phyloP scores from a whole-genome alignment of 2,888 invertebrate species.

The Drosophila atroscutellata region DNA sequence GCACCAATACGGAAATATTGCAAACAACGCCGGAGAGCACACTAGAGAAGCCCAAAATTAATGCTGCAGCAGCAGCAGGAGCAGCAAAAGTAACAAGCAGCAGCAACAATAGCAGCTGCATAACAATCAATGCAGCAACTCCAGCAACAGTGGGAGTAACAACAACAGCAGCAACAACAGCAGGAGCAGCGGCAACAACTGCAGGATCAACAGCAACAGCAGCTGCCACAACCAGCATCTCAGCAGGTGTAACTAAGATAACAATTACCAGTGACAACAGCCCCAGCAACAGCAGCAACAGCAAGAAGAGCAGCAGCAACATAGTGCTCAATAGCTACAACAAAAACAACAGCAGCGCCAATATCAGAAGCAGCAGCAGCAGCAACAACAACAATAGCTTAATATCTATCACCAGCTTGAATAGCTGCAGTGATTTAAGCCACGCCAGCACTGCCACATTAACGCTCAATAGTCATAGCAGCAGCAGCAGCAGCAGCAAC shows the following conservation, averaged over 20 bases:
- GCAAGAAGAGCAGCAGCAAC: slow-evolving; percentile 32
- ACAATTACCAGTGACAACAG: slow-evolving; percentile 65
- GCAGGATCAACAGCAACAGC: slow-evolving; percentile 20
- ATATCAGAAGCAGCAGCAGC: slow-evolving; percentile 16
- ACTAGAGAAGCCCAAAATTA: slow-evolving; percentile 71
- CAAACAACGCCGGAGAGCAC: slow-evolving; percentile 80
- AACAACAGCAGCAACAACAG: slow-evolving; percentile 26
- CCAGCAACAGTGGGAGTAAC: slow-evolving; percentile 9
- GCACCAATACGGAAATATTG: slow-evolving; percentile 82
- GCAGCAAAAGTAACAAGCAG: slow-evolving; percentile 49
- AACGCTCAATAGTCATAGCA: slow-evolving; percentile 46
- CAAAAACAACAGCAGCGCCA: slow-evolving; percentile 22
- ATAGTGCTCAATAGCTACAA: slow-evolving; percentile 13
- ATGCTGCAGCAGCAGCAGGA: slow-evolving; percentile 17
- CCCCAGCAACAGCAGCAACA: slow-evolving; percentile 13
- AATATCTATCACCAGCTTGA: slow-evolving; percentile 72
- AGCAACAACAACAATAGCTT: slow-evolving; percentile 53
- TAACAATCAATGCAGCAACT: slow-evolving; percentile 58
- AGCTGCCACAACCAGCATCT: slow-evolving; percentile 42
- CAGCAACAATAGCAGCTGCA: slow-evolving; percentile 47
- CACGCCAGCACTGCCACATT: slow-evolving; percentile 62
- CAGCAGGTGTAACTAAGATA: slow-evolving; percentile 67
- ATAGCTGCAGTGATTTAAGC: slow-evolving; percentile 67
- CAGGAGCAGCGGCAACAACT: slow-evolving; percentile 26
- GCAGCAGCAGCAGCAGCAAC: slow-evolving; percentile 41